Evolutionary conservation across 1,140 invertebrate species (phyloP).

Genomic region (Riptortus pedestris): DNA sequence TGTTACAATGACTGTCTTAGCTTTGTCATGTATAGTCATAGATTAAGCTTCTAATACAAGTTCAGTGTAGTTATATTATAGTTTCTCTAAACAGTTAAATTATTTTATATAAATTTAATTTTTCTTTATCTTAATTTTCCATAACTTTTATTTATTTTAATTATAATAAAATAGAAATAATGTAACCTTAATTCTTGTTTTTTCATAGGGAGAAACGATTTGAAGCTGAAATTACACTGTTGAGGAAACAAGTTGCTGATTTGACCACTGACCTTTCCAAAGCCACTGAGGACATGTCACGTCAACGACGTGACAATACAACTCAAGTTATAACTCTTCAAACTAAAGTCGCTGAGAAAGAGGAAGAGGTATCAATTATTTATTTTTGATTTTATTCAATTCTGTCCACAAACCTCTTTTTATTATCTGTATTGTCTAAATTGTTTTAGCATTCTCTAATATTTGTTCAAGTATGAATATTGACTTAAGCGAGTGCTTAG

Average conservation of each 20-base stretch:
- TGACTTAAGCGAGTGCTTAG: no score
- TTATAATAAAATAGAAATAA: no score
- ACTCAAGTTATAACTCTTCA: slow-evolving; percentile 59
- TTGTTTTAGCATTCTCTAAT: no score
- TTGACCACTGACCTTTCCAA: slow-evolving; percentile 64
- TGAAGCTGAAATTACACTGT: slow-evolving; percentile 62
- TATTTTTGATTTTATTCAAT: background rate
- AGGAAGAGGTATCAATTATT: slow-evolving; percentile 56
- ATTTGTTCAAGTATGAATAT: no score
- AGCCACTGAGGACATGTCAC: slow-evolving; percentile 62
- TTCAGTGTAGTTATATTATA: no score
- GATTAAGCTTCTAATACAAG: no score
- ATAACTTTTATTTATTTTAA: slow-evolving; percentile 7
- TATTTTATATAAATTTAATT: background rate
- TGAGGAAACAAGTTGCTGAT: slow-evolving; percentile 62
- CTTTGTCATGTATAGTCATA: no score
- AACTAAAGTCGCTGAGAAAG: slow-evolving; percentile 62
- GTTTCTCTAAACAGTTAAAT: background rate
- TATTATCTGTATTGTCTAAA: no score
- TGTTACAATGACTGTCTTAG: no score
- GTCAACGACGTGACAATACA: slow-evolving; percentile 60
- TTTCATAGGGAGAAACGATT: slow-evolving; percentile 56
- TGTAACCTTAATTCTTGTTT: no score
- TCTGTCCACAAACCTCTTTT: no score
- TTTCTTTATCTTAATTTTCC: background rate